phyloP scores from a whole-genome alignment of 2,113 vertebrate genomes.

The Paratilapia polleni region DNA sequence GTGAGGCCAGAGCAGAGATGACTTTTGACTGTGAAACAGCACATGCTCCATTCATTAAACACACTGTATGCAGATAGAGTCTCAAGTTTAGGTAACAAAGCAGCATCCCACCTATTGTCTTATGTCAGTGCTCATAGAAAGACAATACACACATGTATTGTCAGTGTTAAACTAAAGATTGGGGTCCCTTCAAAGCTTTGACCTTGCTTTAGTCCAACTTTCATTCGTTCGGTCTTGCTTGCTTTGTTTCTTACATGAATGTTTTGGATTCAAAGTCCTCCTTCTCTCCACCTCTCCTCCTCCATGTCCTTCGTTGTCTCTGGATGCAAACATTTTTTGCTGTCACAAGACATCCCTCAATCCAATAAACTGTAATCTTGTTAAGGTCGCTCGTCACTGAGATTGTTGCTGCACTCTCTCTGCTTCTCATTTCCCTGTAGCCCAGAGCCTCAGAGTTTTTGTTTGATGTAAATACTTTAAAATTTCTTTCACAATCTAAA shows the following conservation, averaged over 20 bases:
- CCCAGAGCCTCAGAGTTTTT: background rate
- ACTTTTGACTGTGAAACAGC: background rate
- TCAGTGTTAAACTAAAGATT: background rate
- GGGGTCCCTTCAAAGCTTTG: background rate
- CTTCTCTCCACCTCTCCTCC: background rate
- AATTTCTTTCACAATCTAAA: background rate
- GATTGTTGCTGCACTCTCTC: slow-evolving; percentile 18
- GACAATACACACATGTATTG: background rate
- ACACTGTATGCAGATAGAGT: background rate
- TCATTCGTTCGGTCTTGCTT: background rate
- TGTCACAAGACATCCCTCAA: slow-evolving; percentile 71
- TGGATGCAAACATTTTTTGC: slow-evolving; percentile 43
- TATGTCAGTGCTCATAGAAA: background rate
- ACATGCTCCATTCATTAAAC: background rate
- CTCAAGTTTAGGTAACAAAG: background rate
- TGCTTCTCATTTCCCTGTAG: background rate
- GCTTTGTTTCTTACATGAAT: background rate
- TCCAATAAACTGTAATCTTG: slow-evolving; percentile 78
- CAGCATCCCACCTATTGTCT: background rate
- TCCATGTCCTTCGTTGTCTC: slow-evolving; percentile 21
- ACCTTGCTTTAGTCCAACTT: background rate
- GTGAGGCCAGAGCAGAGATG: background rate
- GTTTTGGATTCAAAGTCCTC: slow-evolving; percentile 2
- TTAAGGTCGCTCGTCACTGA: slow-evolving; percentile 53
- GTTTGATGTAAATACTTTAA: background rate